phyloP scores from a whole-genome alignment of 2,113 vertebrate species.

The Ameiurus melas region DNA sequence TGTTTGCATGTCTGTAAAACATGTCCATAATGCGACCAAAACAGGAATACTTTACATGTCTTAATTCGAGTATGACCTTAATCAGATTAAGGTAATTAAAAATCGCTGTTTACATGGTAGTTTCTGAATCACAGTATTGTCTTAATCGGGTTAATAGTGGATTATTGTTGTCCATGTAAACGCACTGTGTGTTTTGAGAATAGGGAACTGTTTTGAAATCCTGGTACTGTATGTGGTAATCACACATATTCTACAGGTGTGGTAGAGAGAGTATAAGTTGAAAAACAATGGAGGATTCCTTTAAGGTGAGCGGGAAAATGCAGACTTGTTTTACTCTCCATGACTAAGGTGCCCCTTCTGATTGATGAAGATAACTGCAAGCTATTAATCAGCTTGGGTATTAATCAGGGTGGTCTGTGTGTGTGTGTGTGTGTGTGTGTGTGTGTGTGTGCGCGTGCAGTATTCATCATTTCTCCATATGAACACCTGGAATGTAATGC shows the following conservation, averaged over 20 bases:
- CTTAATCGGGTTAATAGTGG: too few relatives aligned
- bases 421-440: neutral
- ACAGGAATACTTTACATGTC: too few relatives aligned
- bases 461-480: constrained; percentile 20
- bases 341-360: constrained; percentile 25
- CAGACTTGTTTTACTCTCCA: constrained; percentile 22
- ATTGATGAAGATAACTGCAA: constrained; percentile 45
- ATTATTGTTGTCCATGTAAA: too few relatives aligned
- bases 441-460: neutral
- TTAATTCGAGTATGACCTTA: too few relatives aligned
- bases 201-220: neutral
- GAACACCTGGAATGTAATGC: constrained; percentile 15
- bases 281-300: neutral
- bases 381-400: constrained; percentile 36
- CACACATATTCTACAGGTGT: neutral
- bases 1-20: too few relatives aligned
- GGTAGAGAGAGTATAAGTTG: neutral
- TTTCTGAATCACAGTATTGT: too few relatives aligned
- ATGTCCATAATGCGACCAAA: too few relatives aligned
- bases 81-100: too few relatives aligned
- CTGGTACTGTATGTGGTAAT: neutral
- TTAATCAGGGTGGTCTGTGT: constrained; percentile 32
- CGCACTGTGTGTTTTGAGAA: too few relatives aligned
- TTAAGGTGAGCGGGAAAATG: neutral
- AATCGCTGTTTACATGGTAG: too few relatives aligned